Base-by-base conservation (phyloP, 1,140 invertebrate genomes). In the Drosophila pseudoananassae region DNA sequence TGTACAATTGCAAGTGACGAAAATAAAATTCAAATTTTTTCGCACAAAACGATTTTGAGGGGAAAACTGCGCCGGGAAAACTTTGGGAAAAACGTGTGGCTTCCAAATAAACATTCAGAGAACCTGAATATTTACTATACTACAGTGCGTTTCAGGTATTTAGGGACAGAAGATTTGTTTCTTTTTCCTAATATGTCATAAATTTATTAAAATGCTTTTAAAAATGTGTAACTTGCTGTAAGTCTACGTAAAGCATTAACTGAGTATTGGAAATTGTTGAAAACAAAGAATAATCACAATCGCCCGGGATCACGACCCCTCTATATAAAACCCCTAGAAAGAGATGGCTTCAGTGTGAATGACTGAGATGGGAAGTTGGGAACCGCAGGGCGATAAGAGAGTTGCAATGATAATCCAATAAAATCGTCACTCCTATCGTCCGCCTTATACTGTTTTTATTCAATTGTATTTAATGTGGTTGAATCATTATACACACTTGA, bases 211-310 rank as follows among this genome's bases (percentile, higher is more conserved):
- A 36, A 2, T 8, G 17, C 14, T 36, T 10, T 14, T 47, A 8
- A 23, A 33, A 47, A 20, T 2, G 38, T 27, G 9, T 20, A 46
- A 14, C 1, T 8, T 3, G 23, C 31, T 38, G 63, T 68, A 27
- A 12, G 31, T 10, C 40, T 45, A 50, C 58, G 33, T 23, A 64
- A 61, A 49, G 43, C 31, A 10, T n/a, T 4, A 17, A 52, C 33
- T 55, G 49, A 40, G 54, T 43, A 72, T 53, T 52, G 69, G 14
- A 73, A 73, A 74, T 52, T 33, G 56, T 73, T 63, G 70, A 74
- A 73, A 74, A 74, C 68, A 74, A 74, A 74, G 59, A 74, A 74
- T 63, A 73, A 14, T 52, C 38, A 40, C 36, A 56, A 74, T 74
- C 71, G 40, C 57, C 45, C 29, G 58, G 29, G 71, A 64, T 74